A percentile compares a stretch with the other conserved stretches of the same genome.
Evolutionary conservation across 2,113 vertebrate species (phyloP).

Genomic region (Agapornis roseicollis): DNA sequence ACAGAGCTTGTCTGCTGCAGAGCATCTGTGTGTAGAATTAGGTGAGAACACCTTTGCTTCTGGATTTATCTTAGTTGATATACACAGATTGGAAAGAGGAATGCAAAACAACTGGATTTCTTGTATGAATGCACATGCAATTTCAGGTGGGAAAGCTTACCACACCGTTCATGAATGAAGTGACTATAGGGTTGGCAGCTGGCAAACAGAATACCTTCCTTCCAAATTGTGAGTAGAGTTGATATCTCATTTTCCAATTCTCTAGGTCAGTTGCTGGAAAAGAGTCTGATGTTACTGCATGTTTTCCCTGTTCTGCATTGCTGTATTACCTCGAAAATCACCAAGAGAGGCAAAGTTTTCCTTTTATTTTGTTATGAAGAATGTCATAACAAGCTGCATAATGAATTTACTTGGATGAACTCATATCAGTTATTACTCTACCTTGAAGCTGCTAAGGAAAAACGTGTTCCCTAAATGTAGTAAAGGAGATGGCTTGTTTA

Average conservation of each 20-base stretch:
- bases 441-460: background rate
- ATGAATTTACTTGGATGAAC: background rate
- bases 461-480: background rate
- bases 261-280: background rate
- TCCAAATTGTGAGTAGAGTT: background rate
- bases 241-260: background rate
- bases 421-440: background rate
- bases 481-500: background rate
- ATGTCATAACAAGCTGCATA: background rate
- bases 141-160: background rate
- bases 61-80: background rate
- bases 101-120: background rate
- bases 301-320: background rate
- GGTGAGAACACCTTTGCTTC: background rate
- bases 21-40: background rate
- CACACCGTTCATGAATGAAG: fast-evolving
- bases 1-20: background rate
- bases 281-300: background rate
- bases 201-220: background rate
- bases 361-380: background rate
- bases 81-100: background rate
- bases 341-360: background rate
- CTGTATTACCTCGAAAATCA: background rate
- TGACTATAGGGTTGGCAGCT: fast-evolving
- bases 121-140: background rate